Conservation (phyloP, 2,113 vertebrate genomes). For the Ploceus nigricollis region DNA sequence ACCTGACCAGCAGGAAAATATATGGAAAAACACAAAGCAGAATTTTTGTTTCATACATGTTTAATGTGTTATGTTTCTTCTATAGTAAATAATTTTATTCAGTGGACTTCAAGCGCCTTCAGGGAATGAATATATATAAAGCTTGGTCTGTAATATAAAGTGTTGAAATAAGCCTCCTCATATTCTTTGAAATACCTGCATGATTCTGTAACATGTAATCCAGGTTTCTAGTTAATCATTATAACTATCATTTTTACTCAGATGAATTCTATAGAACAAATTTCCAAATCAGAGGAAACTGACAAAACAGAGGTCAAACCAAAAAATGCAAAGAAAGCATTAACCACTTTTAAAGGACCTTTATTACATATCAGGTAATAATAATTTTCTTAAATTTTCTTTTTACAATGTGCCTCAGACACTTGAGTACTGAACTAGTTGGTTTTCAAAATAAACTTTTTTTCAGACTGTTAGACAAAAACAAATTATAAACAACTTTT, state of each 20-base stretch:
- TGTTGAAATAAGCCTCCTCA: neutral
- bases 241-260: conserved; percentile 69
- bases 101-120: neutral
- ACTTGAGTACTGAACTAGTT: neutral
- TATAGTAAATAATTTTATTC: neutral
- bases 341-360: conserved; percentile 89
- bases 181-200: neutral
- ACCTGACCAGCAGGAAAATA: neutral
- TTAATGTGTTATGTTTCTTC: neutral
- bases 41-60: neutral
- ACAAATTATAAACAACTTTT: neutral
- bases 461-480: neutral
- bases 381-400: neutral
- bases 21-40: neutral
- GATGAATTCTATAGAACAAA: conserved; percentile 83
- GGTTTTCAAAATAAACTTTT: neutral
- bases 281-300: conserved; percentile 81
- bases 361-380: conserved; percentile 92
- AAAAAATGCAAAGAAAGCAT: conserved; percentile 84
- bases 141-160: neutral
- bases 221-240: conserved; percentile 29
- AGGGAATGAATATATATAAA: neutral
- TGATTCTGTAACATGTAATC: neutral
- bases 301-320: conserved; percentile 83
- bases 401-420: neutral